Percentiles rank a stretch among this genome's conserved stretches.
These are phyloP conservation scores for Stenolophus ochropezus DNA, from an alignment of 2,888 invertebrate species.

Conservation along the genomic window DNA sequence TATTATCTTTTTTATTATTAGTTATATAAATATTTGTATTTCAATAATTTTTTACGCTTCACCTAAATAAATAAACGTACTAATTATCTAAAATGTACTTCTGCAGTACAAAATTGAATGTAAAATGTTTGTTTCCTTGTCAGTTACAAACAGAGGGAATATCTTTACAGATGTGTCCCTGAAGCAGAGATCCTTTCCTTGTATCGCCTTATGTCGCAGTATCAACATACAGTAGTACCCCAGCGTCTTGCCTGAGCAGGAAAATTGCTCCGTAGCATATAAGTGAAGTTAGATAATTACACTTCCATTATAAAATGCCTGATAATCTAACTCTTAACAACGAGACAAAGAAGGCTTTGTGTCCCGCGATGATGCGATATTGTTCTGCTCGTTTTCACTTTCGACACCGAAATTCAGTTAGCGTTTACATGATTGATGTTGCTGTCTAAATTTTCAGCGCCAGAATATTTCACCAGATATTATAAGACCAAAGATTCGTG, in stretches of 20 bases:
- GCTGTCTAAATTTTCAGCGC: slow-evolving; percentile 30
- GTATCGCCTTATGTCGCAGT: too few species aligned
- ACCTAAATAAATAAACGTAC: too few species aligned
- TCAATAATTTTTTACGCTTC: too few species aligned
- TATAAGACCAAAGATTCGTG: neutral
- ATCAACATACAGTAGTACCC: too few species aligned
- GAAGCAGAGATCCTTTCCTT: too few species aligned
- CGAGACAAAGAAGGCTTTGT: slow-evolving; percentile 48
- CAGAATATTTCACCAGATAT: slow-evolving; percentile 9
- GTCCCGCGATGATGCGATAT: slow-evolving; percentile 8
- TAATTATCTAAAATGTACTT: too few species aligned
- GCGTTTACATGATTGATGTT: slow-evolving; percentile 50
- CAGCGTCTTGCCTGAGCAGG: slow-evolving; percentile 20
- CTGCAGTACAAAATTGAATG: too few species aligned
- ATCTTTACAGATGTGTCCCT: too few species aligned
- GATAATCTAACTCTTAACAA: slow-evolving; percentile 57
- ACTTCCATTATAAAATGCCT: slow-evolving; percentile 50
- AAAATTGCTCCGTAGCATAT: slow-evolving; percentile 4
- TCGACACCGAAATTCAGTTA: slow-evolving; percentile 48
- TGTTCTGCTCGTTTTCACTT: slow-evolving; percentile 38
- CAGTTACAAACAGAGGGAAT: too few species aligned
- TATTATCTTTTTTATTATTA: too few species aligned
- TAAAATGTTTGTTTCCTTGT: too few species aligned
- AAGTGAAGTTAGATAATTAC: slow-evolving; percentile 46
- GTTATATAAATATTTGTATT: too few species aligned